Conservation (phyloP, 2,888 invertebrate species). For the Pandemis corylana region DNA sequence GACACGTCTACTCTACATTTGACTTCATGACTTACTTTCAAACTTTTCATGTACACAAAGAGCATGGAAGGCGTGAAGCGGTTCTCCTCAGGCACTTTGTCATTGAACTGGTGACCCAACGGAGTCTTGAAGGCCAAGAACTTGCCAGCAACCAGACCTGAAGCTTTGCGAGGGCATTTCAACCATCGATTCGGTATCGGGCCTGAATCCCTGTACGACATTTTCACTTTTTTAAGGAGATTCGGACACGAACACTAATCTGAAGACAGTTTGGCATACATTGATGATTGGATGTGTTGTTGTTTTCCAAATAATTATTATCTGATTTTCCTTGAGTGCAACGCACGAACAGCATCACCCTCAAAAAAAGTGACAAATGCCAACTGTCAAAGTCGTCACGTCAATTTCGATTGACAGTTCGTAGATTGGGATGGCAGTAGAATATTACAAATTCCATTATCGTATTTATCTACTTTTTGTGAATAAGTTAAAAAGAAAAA, state of each 20-base stretch:
- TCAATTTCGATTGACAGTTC: slow-evolving; percentile 25
- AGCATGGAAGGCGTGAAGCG: slow-evolving; percentile 96
- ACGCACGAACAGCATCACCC: slow-evolving; percentile 24
- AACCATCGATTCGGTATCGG: slow-evolving; percentile 95
- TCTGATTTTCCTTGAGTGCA: slow-evolving; percentile 16
- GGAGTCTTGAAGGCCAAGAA: slow-evolving; percentile 99
- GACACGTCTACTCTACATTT: slow-evolving; percentile 35
- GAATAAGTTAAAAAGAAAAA: too few relatives aligned
- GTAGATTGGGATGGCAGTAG: slow-evolving; percentile 1
- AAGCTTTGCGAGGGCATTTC: slow-evolving; percentile 93
- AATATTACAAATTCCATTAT: not conserved
- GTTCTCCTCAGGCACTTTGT: slow-evolving; percentile 92
- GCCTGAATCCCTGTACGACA: slow-evolving; percentile 78
- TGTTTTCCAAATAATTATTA: slow-evolving; percentile 21
- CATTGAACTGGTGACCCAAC: slow-evolving; percentile 91
- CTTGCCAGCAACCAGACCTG: slow-evolving; percentile 89
- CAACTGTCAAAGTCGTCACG: not conserved
- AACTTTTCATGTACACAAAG: slow-evolving; percentile 90
- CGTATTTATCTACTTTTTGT: too few relatives aligned
- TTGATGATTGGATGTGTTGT: slow-evolving; percentile 31
- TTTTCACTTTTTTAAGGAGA: slow-evolving; percentile 49
- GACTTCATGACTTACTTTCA: slow-evolving; percentile 85
- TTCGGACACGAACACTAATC: slow-evolving; percentile 44
- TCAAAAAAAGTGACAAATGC: slow-evolving; percentile 5
- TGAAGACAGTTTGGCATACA: slow-evolving; percentile 26